Percentiles rank a stretch among this genome's conserved stretches.
These are phyloP conservation scores for Sinella curviseta DNA, from an alignment of 1,140 invertebrate species.

Conservation along the genomic window DNA sequence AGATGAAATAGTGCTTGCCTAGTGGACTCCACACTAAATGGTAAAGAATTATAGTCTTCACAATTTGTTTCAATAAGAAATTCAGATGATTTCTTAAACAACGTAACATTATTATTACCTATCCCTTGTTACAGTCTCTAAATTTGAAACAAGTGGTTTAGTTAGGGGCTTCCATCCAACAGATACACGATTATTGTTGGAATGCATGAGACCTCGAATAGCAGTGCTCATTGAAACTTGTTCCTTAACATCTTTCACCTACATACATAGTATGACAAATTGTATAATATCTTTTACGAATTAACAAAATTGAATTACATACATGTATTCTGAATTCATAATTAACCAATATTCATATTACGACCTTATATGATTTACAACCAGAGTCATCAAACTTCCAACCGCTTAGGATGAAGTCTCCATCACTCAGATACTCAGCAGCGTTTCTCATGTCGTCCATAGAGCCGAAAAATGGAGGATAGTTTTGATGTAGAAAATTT, in stretches of 20 bases:
- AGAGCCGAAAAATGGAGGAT: slow-evolving; percentile 29
- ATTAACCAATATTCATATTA: neutral
- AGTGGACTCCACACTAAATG: neutral
- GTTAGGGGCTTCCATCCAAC: slow-evolving; percentile 18
- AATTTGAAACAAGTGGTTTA: slow-evolving; percentile 30
- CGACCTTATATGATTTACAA: slow-evolving; percentile 21
- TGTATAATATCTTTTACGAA: neutral
- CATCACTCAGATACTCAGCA: slow-evolving; percentile 28
- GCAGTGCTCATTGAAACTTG: slow-evolving; percentile 34
- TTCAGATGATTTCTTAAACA: neutral
- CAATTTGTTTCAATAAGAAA: neutral
- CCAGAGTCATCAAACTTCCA: slow-evolving; percentile 41
- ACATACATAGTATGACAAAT: neutral
- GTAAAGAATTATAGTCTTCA: neutral
- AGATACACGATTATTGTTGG: slow-evolving; percentile 20
- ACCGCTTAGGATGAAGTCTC: slow-evolving; percentile 29
- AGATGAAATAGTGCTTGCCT: neutral
- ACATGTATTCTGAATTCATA: too few relatives aligned
- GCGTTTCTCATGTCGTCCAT: slow-evolving; percentile 34
- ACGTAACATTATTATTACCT: neutral
- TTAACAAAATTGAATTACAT: neutral
- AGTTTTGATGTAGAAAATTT: slow-evolving; percentile 44
- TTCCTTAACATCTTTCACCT: slow-evolving; percentile 35
- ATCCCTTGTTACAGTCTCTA: neutral
- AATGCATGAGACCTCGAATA: slow-evolving; percentile 42